These are phyloP conservation scores for Ligdia adustata DNA, from an alignment of 2,888 invertebrate species.

Conservation along the genomic window DNA sequence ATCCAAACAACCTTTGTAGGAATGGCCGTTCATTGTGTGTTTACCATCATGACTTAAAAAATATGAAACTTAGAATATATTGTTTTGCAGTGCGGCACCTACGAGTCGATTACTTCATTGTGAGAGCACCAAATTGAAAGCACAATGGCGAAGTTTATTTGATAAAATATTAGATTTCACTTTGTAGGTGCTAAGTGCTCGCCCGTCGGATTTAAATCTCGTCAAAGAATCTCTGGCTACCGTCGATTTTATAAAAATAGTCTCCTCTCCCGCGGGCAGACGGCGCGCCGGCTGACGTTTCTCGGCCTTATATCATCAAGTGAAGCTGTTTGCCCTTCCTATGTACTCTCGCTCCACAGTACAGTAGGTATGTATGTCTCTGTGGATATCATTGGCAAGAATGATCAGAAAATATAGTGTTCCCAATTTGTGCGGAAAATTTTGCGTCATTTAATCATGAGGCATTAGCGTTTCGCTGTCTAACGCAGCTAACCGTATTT, in stretches of 20 bases:
- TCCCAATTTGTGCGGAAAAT: background rate
- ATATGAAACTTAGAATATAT: too few relatives aligned
- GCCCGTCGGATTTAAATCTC: constrained; percentile 12
- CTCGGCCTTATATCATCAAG: background rate
- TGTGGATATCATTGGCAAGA: constrained; percentile 4
- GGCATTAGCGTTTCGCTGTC: too few relatives aligned
- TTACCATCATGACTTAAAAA: too few relatives aligned
- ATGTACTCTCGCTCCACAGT: background rate
- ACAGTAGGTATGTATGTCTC: background rate
- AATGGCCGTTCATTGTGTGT: too few relatives aligned
- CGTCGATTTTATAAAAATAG: constrained; percentile 14
- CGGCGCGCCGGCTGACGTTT: background rate
- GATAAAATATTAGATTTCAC: background rate
- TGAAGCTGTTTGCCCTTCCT: background rate
- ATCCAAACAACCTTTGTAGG: too few relatives aligned
- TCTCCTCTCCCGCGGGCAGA: background rate
- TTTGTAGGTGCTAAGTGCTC: constrained; percentile 1
- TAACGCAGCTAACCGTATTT: too few relatives aligned
- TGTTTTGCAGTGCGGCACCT: too few relatives aligned
- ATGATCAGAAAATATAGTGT: constrained; percentile 4
- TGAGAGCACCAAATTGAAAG: too few relatives aligned
- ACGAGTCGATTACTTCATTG: too few relatives aligned
- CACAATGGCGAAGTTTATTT: too few relatives aligned
- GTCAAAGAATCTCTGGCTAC: constrained; percentile 1
- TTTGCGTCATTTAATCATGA: too few relatives aligned